These are phyloP conservation scores for Hypocryptadius cinnamomeus DNA, from an alignment of 2,113 vertebrate species.

Conservation along the genomic window DNA sequence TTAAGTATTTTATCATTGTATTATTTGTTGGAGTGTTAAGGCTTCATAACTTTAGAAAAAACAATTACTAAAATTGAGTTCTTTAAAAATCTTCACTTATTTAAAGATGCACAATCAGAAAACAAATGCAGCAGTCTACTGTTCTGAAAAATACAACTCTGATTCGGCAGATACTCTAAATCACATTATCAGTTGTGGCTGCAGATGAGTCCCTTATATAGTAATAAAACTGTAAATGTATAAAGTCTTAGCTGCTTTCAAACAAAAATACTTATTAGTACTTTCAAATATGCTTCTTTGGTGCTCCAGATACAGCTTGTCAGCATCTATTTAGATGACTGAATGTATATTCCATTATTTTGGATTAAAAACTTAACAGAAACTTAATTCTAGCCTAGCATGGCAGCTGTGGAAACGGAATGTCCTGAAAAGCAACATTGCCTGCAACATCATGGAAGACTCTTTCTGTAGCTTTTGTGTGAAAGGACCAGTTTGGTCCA, in stretches of 20 bases:
- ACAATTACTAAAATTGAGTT: background rate
- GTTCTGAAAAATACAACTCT: background rate
- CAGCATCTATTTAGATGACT: background rate
- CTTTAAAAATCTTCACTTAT: background rate
- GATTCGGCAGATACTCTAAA: background rate
- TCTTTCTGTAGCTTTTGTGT: background rate
- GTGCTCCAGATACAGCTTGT: background rate
- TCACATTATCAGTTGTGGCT: background rate
- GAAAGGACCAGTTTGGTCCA: background rate
- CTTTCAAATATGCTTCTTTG: background rate
- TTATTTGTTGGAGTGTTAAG: background rate
- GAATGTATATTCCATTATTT: background rate
- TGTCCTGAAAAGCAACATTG: background rate
- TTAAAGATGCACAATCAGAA: background rate
- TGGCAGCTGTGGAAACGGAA: background rate
- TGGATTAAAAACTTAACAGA: background rate
- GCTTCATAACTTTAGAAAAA: background rate
- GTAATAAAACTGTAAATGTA: background rate
- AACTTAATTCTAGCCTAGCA: background rate
- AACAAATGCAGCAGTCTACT: background rate
- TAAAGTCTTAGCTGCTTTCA: background rate
- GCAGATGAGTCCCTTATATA: background rate
- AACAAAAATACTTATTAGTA: background rate
- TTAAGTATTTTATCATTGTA: background rate
- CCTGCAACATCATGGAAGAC: background rate